A percentile compares a stretch with the other conserved stretches of the same genome.
phyloP scores from a whole-genome alignment of 2,113 vertebrate species.

The Cisticola juncidis region DNA sequence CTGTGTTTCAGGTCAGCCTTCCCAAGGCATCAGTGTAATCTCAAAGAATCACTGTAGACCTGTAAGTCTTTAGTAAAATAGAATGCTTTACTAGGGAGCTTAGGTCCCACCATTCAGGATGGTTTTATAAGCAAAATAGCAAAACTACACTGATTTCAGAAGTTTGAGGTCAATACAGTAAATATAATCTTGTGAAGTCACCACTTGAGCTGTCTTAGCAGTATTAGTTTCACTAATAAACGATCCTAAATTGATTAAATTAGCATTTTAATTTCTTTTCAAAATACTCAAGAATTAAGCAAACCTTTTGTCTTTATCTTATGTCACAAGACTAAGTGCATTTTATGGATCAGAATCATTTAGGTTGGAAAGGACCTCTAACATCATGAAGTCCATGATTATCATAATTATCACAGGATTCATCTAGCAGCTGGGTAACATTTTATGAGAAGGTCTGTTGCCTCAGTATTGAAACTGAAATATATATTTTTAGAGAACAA shows the following conservation, averaged over 20 bases:
- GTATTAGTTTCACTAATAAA: neutral
- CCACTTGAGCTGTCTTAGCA: neutral
- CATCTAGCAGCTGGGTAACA: neutral
- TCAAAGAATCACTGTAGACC: neutral
- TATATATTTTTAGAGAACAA: neutral
- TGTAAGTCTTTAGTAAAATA: neutral
- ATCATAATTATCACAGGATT: neutral
- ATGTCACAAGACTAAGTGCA: neutral
- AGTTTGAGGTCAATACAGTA: neutral
- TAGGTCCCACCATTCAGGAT: neutral
- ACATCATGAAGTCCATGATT: neutral
- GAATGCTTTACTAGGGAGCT: neutral
- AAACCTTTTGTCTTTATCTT: neutral
- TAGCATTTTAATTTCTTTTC: neutral
- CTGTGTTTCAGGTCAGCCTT: too few relatives aligned
- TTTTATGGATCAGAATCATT: neutral
- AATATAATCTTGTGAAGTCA: neutral
- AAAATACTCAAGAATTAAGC: neutral
- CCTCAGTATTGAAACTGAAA: neutral
- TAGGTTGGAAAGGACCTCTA: neutral
- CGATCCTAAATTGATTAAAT: neutral
- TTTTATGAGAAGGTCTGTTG: neutral
- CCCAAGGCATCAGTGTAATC: neutral
- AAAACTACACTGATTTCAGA: accelerated
- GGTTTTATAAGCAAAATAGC: neutral